Evolutionary conservation across 2,113 vertebrate species (phyloP), one percentile per base, ranked within the genome.

Genomic region (Crotalus helleri): DNA sequence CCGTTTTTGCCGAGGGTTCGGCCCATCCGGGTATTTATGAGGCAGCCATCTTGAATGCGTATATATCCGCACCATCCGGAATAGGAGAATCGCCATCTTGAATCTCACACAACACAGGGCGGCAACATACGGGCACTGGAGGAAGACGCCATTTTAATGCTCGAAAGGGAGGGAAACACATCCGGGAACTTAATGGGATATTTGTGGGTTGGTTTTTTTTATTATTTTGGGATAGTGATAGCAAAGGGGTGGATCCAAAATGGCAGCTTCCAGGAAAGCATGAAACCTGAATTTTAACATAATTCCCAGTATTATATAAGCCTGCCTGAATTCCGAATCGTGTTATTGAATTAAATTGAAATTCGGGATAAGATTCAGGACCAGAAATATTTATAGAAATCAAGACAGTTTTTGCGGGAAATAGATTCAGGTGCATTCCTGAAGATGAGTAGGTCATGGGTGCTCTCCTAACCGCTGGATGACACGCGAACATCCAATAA

Each of bases 181-280:
- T 26, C 51, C 90, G 93, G 93, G 93, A 7, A 51, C 1, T 89
- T 59, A 5, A 3, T 9, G 87, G 29, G 54, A 69, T 17, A 53
- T 44, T 46, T 64, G 46, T 21, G 58, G 6, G 46, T 74, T 59
- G 6, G 46, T 74, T 59, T 91, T 49, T 88, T 88, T 91, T 57
- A 51, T 69, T 81, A 17, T 17, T 44, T 81, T 59, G 19, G 54
- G 55, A 53, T 17, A 44, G 17, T 9, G 3, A 26, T 91, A 23
- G 58, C 21, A 3, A 57, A 29, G 55, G 64, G 74, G 69, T 46
- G 87, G 69, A 33, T 9, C 85, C 89, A 88, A 85, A 33, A 92
- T 91, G 93, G 93, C 93, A 69, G 92, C 90, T 88, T 55, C 92
- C 85, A 69, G 53, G 49, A 88, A 92, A 87, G 89, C 81, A 54